Conservation (phyloP, 35 echinoderm and acorn worm genomes). For the Patiria miniata region DNA sequence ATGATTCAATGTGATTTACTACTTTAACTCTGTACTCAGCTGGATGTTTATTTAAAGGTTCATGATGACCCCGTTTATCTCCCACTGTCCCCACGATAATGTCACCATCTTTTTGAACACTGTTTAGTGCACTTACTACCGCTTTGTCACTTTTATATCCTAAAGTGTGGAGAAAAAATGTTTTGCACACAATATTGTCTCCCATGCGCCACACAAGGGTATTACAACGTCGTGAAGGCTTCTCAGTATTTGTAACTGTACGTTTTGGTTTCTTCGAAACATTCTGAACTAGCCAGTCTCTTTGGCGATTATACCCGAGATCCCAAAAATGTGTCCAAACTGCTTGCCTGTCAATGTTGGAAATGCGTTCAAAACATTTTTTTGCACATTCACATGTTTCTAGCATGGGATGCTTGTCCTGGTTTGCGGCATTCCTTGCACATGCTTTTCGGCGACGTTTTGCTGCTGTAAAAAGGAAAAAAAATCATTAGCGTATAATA, state of each 20-base stretch:
- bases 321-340: background rate
- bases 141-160: background rate
- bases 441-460: slow-evolving; percentile 13
- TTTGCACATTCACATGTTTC: background rate
- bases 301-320: background rate
- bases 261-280: background rate
- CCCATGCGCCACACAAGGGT: too few species aligned
- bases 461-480: too few species aligned
- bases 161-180: too few species aligned
- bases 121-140: background rate
- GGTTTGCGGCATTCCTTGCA: background rate
- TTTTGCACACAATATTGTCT: too few species aligned
- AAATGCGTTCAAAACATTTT: background rate
- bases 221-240: background rate
- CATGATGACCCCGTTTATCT: background rate
- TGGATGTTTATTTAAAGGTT: background rate
- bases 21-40: slow-evolving; percentile 1
- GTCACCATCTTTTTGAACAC: background rate
- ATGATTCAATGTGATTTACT: background rate
- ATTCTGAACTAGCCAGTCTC: background rate
- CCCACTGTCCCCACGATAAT: background rate
- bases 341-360: background rate
- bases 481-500: too few species aligned
- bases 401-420: background rate
- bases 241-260: too few species aligned